Conservation (phyloP, 2,113 vertebrate species). For the Aspidoscelis tigris region DNA sequence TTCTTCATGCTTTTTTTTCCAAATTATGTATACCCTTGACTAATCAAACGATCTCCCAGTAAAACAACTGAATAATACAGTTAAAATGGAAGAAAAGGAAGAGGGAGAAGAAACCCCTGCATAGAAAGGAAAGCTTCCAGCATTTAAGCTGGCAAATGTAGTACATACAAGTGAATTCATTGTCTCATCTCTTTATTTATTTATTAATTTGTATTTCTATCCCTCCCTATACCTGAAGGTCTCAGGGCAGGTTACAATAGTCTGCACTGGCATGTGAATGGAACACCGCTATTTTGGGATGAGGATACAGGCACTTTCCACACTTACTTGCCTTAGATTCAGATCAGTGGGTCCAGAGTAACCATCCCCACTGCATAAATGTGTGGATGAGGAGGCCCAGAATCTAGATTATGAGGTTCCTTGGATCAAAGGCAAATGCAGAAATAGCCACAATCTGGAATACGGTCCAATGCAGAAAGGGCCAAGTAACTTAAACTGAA, state of each 20-base stretch:
- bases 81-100: not conserved
- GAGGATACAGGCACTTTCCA: too few relatives aligned
- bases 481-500: not conserved
- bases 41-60: slow-evolving; percentile 4
- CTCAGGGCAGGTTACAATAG: too few relatives aligned
- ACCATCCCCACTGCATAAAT: too few relatives aligned
- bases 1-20: slow-evolving; percentile 14
- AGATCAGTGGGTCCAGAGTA: too few relatives aligned
- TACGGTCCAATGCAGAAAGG: too few relatives aligned
- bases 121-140: slow-evolving; percentile 4
- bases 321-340: too few relatives aligned
- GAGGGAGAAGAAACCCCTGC: not conserved
- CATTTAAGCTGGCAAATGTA: not conserved
- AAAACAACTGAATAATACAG: not conserved
- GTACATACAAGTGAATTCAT: not conserved
- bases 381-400: too few relatives aligned
- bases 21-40: not conserved
- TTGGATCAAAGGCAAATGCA: too few relatives aligned
- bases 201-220: not conserved
- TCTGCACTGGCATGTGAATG: too few relatives aligned
- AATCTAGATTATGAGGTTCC: too few relatives aligned
- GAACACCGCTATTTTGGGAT: too few relatives aligned
- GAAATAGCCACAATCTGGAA: too few relatives aligned
- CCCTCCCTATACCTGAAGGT: not conserved
- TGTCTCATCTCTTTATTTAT: not conserved